Base-by-base conservation (phyloP, 2,888 invertebrate genomes). In the Sarcophaga carnaria region DNA sequence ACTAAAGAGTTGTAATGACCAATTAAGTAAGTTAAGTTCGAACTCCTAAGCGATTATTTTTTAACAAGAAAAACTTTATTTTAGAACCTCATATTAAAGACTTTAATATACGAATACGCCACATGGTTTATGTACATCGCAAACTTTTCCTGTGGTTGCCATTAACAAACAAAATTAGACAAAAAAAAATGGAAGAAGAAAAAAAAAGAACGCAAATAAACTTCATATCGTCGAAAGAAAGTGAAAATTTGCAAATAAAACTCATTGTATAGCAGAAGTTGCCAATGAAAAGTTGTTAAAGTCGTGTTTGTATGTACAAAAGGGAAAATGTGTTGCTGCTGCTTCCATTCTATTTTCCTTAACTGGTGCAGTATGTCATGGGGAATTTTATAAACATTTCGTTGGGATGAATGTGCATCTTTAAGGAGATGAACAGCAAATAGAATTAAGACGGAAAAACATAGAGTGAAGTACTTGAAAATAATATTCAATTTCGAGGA, bases 361-460 rank as follows among this genome's bases (percentile, higher is more conserved):
- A 67, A 84, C 80, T 84, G 60, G 84, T 64, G 84, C 84, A 84
- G 70, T 84, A 71, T 84, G 84, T 84, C 80, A 84, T 84, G 70
- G 27, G 76, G 80, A 70, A 79, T 70, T 80, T 75, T 60, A n/a
- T 80, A 70, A 60, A 76, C 49, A 49, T 45, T 74, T 69, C 22
- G 12, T 49, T 64, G 60, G 69, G 47, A 54, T 25, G 47, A 77
- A 60, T 77, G 71, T 45, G 71, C 77, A 71, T 82, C 77, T 77
- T 77, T 25, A 71, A 82, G 71, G 45, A 82, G 37, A 71, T 59
- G 47, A 17, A 64, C 45, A 70, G 59, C 25, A 70, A 76, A n/a
- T 63, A n/a, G 5, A 59, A 37, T 37, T 37, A 62, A 45, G 17
- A 63, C 47, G 17, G n/a, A 2, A 79, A 37, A 37, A 10, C 8